Evolutionary conservation across 2,113 vertebrate genomes (phyloP).

Genomic region (Anser brachyrhynchus): DNA sequence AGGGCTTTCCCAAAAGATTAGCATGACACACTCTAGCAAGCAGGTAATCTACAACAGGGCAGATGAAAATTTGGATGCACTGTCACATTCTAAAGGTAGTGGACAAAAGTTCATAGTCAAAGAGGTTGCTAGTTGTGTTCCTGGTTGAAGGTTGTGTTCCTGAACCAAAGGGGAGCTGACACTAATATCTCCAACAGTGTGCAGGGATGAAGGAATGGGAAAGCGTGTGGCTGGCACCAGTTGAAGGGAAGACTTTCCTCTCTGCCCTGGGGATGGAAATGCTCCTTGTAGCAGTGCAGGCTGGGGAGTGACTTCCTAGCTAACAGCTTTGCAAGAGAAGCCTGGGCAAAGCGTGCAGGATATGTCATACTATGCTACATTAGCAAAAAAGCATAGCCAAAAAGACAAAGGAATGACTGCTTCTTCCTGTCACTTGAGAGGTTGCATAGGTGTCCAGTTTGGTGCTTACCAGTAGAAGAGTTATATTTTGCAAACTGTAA

Average conservation of each 20-base stretch:
- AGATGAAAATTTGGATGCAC: neutral
- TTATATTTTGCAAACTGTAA: neutral
- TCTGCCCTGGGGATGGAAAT: neutral
- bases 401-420: neutral
- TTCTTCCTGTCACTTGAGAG: neutral
- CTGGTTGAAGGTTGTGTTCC: neutral
- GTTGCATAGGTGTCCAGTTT: neutral
- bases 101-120: neutral
- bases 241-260: neutral
- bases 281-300: neutral
- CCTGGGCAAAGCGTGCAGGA: neutral
- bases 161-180: neutral
- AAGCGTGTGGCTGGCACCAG: neutral
- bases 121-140: neutral
- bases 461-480: neutral
- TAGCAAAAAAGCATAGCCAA: neutral
- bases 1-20: neutral
- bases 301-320: neutral
- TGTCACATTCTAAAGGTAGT: neutral
- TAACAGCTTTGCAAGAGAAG: neutral
- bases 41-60: neutral
- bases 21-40: neutral
- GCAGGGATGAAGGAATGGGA: neutral
- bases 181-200: neutral
- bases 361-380: neutral